Conservation (phyloP, 2,797 vertebrate species). For the Catharus ustulatus region DNA sequence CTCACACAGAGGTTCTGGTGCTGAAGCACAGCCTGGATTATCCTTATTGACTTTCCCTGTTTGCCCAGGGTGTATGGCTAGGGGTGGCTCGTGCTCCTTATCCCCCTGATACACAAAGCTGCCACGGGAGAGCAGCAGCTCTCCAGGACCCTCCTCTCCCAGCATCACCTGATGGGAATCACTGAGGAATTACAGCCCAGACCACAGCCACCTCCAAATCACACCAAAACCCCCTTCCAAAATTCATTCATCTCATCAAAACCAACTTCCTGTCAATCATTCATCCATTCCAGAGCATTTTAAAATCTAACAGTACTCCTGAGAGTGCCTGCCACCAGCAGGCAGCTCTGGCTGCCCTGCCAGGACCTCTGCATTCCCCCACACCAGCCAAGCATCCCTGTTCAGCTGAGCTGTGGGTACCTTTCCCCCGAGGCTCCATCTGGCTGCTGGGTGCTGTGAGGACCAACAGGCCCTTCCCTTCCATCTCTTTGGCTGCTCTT, state of each 20-base stretch:
- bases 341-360: not conserved
- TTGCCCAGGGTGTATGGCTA: not conserved
- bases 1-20: not conserved
- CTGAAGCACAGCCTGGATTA: not conserved
- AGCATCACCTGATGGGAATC: not conserved
- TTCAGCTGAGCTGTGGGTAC: not conserved
- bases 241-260: not conserved
- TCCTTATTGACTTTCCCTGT: not conserved
- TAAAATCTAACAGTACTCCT: not conserved
- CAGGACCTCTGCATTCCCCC: not conserved
- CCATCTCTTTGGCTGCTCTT: not conserved
- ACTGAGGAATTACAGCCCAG: not conserved
- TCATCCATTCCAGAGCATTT: not conserved
- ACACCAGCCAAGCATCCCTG: not conserved
- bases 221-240: not conserved
- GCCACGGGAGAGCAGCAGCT: rapidly evolving
- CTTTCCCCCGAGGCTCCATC: not conserved
- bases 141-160: not conserved
- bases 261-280: rapidly evolving
- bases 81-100: rapidly evolving
- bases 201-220: not conserved
- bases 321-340: not conserved
- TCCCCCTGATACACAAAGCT: not conserved
- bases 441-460: not conserved
- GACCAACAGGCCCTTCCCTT: not conserved